These are phyloP conservation scores for Melanchra persicariae DNA, from an alignment of 2,888 invertebrate genomes.

Conservation along the genomic window DNA sequence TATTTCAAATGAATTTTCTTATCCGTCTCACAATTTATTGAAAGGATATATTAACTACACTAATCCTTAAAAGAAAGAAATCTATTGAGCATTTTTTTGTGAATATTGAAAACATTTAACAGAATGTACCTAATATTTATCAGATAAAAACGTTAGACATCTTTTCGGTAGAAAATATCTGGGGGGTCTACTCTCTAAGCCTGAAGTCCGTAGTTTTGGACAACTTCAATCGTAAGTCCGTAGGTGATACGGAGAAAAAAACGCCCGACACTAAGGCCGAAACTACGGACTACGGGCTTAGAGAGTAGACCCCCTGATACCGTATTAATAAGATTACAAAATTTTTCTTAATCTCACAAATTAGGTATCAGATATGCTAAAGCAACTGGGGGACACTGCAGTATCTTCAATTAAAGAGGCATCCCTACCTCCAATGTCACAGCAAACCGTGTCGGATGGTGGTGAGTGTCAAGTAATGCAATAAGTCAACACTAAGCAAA, in stretches of 20 bases:
- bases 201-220: too few relatives aligned
- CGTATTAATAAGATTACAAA: background rate
- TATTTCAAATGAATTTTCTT: constrained; percentile 1
- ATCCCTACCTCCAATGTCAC: constrained; percentile 21
- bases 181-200: too few relatives aligned
- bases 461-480: constrained; percentile 33
- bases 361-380: background rate
- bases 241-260: too few relatives aligned
- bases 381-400: background rate
- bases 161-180: too few relatives aligned
- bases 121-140: background rate
- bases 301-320: too few relatives aligned
- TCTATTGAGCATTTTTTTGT: too few relatives aligned
- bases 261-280: too few relatives aligned
- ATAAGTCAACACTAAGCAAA: constrained; percentile 23
- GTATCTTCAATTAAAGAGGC: background rate
- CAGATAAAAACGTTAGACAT: too few relatives aligned
- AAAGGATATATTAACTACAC: too few relatives aligned
- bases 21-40: background rate
- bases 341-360: background rate
- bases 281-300: too few relatives aligned
- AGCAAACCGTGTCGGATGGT: constrained; percentile 2
- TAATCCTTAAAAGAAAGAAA: too few relatives aligned
- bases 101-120: background rate
- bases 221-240: too few relatives aligned